Percentiles rank a stretch among this genome's conserved stretches.
These are phyloP conservation scores for Oplegnathus fasciatus DNA, from an alignment of 2,113 vertebrate species.

Conservation along the genomic window DNA sequence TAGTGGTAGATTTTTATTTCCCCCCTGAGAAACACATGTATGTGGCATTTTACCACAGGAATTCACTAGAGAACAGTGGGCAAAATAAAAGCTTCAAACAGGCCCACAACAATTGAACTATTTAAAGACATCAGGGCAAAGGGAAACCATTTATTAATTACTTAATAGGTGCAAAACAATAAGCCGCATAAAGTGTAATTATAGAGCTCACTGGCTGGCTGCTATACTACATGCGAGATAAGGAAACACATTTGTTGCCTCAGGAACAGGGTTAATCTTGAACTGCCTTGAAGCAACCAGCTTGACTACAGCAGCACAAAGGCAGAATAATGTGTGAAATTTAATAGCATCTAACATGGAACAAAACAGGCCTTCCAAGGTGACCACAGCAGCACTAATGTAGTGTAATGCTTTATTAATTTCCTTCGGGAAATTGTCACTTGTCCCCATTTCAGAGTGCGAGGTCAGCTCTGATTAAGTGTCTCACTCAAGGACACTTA, in stretches of 20 bases:
- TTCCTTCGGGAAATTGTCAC: conserved; percentile 23
- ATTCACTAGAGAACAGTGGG: neutral
- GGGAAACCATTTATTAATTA: neutral
- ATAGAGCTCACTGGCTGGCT: neutral
- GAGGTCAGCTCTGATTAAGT: conserved; percentile 41
- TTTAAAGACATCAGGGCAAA: conserved; percentile 1
- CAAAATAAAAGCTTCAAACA: neutral
- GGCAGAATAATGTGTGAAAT: conserved; percentile 10
- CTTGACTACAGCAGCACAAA: neutral
- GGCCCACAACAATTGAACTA: neutral
- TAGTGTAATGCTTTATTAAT: conserved; percentile 24
- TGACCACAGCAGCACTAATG: conserved; percentile 40
- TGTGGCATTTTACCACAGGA: neutral
- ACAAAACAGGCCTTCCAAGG: conserved; percentile 31
- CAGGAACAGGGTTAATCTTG: neutral
- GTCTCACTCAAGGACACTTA: conserved; percentile 15
- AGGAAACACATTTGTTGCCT: neutral
- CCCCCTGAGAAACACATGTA: neutral
- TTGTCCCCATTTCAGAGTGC: conserved; percentile 12
- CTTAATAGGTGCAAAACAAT: neutral
- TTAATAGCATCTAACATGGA: neutral
- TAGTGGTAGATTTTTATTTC: no score
- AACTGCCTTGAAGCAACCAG: neutral
- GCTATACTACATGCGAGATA: neutral
- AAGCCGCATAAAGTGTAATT: neutral